Evolutionary conservation across 1,140 invertebrate species (phyloP), one percentile per base, ranked within the genome.

Genomic region (Zaprionus capensis): DNA sequence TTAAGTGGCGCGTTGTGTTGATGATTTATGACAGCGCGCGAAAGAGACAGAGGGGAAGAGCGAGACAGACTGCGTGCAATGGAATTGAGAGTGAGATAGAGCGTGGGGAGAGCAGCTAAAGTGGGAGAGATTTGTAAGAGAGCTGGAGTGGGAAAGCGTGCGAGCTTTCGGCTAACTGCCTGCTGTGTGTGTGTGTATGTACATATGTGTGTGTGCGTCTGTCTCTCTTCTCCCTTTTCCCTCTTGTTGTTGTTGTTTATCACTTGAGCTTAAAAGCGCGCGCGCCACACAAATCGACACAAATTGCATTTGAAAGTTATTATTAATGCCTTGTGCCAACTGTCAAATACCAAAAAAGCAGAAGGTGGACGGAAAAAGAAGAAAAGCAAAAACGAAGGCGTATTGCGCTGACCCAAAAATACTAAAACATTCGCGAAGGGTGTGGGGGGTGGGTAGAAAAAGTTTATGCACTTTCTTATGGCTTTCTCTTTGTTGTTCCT

Each of bases 241-340:
- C 66, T 84, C 68, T 80, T 46, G n/a, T 41, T 55, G 44, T 61
- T 28, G 56, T 65, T 38, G 55, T 71, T 70, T 84, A 68, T 84
- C 65, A 74, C 65, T 77, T 66, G 59, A 64, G 59, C 51, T 78
- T 71, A 63, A 75, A 71, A 71, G 70, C 59, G 51, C 56, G 56
- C 63, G 51, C 51, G 46, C 15, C 34, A 51, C 65, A 80, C 70
- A 83, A 83, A 87, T 87, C 81, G 84, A 87, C 84, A 84, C 84
- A 88, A 84, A 87, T 87, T 90, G 85, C 81, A 88, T 87, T 84
- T 71, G 62, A 83, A 87, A 88, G 78, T 88, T 87, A 83, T 87
- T 80, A 87, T 83, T 88, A 83, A 87, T 87, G 80, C 79, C 78
- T 58, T 56, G 5, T 68, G 59, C 68, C 68, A 63, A 70, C 68